Evolutionary conservation across 2,797 vertebrate genomes (phyloP).

Genomic region (Odontamblyopus rebecca): DNA sequence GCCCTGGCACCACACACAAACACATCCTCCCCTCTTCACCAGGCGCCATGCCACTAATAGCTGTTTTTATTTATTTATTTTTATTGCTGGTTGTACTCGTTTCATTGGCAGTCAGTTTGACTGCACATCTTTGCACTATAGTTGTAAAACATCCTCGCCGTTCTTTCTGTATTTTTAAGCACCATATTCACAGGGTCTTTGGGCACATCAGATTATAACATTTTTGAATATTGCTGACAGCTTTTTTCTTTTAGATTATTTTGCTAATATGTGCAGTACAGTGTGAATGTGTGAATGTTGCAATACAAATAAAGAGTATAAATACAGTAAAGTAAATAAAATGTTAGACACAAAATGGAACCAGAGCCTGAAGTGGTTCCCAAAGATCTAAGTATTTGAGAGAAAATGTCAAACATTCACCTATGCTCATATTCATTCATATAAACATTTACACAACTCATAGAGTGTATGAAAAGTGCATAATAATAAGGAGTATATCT

Average conservation of each 20-base stretch:
- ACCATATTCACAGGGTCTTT: not conserved
- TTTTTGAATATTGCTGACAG: not conserved
- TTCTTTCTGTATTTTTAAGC: constrained; percentile 7
- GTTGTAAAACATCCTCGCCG: constrained; percentile 13
- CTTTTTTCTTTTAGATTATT: not conserved
- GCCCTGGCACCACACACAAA: constrained; percentile 39
- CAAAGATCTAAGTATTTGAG: not conserved
- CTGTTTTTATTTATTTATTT: constrained; percentile 31
- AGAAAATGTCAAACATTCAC: not conserved
- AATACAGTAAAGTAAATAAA: no score
- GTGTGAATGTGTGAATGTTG: not conserved
- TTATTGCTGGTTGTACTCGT: constrained; percentile 29
- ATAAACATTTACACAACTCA: constrained; percentile 57
- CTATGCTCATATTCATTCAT: constrained; percentile 35
- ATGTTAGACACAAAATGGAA: not conserved
- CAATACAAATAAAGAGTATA: not conserved
- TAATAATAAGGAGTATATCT: constrained; percentile 51
- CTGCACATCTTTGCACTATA: constrained; percentile 26
- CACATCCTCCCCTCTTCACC: constrained; percentile 36
- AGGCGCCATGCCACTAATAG: constrained; percentile 43
- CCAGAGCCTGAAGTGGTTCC: not conserved
- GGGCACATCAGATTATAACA: not conserved
- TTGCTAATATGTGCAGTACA: constrained; percentile 1
- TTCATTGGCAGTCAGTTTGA: constrained; percentile 31
- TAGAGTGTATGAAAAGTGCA: constrained; percentile 29